Conservation (phyloP, 2,113 vertebrate genomes). For the Aegotheles bennettii region DNA sequence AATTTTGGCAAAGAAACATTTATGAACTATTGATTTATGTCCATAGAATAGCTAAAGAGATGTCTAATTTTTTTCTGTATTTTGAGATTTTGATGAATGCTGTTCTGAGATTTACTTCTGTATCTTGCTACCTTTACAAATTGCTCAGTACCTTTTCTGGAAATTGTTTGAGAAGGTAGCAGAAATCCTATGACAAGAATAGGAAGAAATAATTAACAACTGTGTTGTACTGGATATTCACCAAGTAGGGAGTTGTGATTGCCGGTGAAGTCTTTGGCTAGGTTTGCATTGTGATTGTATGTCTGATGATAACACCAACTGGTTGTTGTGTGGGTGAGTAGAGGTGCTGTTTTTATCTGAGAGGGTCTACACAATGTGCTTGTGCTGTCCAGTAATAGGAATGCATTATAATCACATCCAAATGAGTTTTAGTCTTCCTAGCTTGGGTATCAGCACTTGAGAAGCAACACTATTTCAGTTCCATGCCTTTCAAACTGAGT, state of each 20-base stretch:
- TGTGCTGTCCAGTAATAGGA: neutral
- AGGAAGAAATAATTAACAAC: neutral
- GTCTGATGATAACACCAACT: neutral
- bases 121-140: neutral
- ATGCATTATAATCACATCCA: neutral
- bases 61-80: neutral
- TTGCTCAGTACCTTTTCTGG: neutral
- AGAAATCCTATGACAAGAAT: neutral
- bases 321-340: neutral
- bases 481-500: neutral
- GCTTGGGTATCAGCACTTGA: neutral
- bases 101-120: neutral
- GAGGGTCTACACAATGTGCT: neutral
- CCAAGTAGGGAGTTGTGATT: neutral
- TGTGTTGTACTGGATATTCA: neutral
- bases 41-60: accelerated
- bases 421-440: neutral
- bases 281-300: neutral
- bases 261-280: neutral
- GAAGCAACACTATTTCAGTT: neutral
- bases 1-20: neutral
- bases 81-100: neutral
- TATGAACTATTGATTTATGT: neutral
- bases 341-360: neutral
- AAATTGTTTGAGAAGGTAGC: neutral